Evolutionary conservation across 1,140 invertebrate species (phyloP), one percentile per base, ranked within the genome.

Genomic region (Drosophila orena): DNA sequence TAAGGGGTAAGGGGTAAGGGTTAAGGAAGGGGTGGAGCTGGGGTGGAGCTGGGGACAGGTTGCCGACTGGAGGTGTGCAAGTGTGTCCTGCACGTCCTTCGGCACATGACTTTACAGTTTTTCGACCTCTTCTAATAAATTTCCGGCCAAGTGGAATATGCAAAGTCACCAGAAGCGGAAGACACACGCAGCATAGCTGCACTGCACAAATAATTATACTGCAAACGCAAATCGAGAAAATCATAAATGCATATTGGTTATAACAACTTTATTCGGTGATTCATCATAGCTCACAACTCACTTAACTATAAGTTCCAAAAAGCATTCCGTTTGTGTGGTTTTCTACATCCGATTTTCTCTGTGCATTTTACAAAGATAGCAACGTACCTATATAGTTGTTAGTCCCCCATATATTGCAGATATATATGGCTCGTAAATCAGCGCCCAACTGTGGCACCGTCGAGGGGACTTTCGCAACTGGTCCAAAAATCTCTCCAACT

Each of bases 91-190:
- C 60, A 65, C 58, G 40, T 54, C 70, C 77, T 47, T 58, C 52
- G 57, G 34, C 53, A 53, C 74, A 78, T 86, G 81, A 86, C 77
- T 86, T 75, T 66, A 62, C 83, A 81, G 59, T 79, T 86, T 86
- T 88, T 72, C 78, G 64, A 81, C 81, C 81, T 53, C 65, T 83
- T 88, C 83, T 83, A 88, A 86, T 88, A 83, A 81, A 86, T 86
- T 86, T 79, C 44, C 59, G 57, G 43, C 62, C 57, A 61, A 66
- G 42, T 58, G 47, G 85, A 79, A 81, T 77, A 88, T 86, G 83
- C 83, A 88, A 83, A 86, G 75, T 86, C 83, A 86, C 54, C 49
- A 59, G 76, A 69, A 43, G 64, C 43, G 65, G 30, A 70, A 56
- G 49, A 70, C 38, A 72, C 66, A 73, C 55, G 66, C 70, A 71